phyloP scores from a whole-genome alignment of 1,140 invertebrate genomes.

The Chrysomallon squamiferum region DNA sequence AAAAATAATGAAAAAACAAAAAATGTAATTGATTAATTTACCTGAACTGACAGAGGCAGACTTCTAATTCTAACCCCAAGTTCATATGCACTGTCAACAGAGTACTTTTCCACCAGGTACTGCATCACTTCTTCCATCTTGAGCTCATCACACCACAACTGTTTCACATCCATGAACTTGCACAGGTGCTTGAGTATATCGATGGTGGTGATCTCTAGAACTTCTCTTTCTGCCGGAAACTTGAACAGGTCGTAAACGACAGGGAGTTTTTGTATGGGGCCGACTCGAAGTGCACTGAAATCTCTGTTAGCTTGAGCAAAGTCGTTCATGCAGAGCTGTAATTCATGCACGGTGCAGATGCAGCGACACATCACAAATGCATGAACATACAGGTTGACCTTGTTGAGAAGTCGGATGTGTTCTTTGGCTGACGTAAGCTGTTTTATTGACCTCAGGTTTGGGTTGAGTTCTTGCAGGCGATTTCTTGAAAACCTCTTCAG shows the following conservation, averaged over 20 bases:
- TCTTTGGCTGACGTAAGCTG: slow-evolving; percentile 39
- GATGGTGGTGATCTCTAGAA: slow-evolving; percentile 51
- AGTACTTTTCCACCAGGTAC: slow-evolving; percentile 44
- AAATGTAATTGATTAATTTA: slow-evolving; percentile 17
- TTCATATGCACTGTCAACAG: slow-evolving; percentile 41
- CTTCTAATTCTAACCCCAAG: slow-evolving; percentile 57
- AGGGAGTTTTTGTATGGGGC: slow-evolving; percentile 53
- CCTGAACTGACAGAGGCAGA: slow-evolving; percentile 50
- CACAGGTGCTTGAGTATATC: slow-evolving; percentile 53
- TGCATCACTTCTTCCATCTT: slow-evolving; percentile 53
- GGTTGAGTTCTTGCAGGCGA: neutral
- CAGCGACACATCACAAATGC: slow-evolving; percentile 47
- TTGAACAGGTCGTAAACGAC: slow-evolving; percentile 54
- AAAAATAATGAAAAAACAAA: too few relatives aligned
- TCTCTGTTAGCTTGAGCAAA: slow-evolving; percentile 37
- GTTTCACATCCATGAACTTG: slow-evolving; percentile 42
- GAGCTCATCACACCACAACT: slow-evolving; percentile 45
- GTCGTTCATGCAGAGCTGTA: slow-evolving; percentile 39
- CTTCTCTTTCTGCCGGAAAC: slow-evolving; percentile 47
- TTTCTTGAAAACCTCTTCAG: slow-evolving; percentile 25
- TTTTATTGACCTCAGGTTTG: slow-evolving; percentile 15
- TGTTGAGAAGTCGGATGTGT: slow-evolving; percentile 32
- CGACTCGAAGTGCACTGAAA: slow-evolving; percentile 50
- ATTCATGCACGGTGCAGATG: slow-evolving; percentile 54
- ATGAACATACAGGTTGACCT: slow-evolving; percentile 55